Percentiles rank a stretch among this genome's conserved stretches.
Conservation (phyloP, 2,797 vertebrate species). For the Rhabdomys pumilio region DNA sequence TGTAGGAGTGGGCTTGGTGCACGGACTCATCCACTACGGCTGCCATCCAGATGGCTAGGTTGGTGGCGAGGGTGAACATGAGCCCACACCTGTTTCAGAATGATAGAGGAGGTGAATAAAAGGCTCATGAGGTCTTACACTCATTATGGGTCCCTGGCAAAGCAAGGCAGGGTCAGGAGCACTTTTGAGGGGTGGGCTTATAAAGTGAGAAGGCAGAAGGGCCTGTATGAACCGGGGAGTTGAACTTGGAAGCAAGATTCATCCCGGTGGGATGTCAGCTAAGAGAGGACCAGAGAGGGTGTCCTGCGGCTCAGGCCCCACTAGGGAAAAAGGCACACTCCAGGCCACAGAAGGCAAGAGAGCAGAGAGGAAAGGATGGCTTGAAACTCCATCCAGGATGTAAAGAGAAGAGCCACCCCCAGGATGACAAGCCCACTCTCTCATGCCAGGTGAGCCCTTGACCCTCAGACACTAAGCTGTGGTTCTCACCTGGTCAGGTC, state of each 20-base stretch:
- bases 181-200: background rate
- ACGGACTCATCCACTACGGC: slow-evolving; percentile 95
- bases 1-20: slow-evolving; percentile 90
- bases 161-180: background rate
- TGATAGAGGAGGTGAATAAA: background rate
- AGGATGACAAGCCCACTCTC: background rate
- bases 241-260: slow-evolving; percentile 26
- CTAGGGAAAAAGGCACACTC: background rate
- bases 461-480: fast-evolving
- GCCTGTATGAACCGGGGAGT: background rate
- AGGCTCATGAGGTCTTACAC: background rate
- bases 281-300: background rate
- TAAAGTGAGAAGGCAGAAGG: background rate
- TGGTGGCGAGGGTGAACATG: slow-evolving; percentile 95
- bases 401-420: background rate
- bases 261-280: background rate
- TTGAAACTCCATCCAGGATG: background rate
- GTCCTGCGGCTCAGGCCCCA: background rate
- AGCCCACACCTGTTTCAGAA: slow-evolving; percentile 92
- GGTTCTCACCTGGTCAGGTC: slow-evolving; percentile 92
- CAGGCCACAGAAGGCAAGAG: background rate
- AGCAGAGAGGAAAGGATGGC: background rate
- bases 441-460: background rate
- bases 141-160: background rate
- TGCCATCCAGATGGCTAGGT: slow-evolving; percentile 95